Percentiles rank a stretch among this genome's conserved stretches.
phyloP scores from a whole-genome alignment of 2,797 vertebrate species.

The Esox masquinongy region DNA sequence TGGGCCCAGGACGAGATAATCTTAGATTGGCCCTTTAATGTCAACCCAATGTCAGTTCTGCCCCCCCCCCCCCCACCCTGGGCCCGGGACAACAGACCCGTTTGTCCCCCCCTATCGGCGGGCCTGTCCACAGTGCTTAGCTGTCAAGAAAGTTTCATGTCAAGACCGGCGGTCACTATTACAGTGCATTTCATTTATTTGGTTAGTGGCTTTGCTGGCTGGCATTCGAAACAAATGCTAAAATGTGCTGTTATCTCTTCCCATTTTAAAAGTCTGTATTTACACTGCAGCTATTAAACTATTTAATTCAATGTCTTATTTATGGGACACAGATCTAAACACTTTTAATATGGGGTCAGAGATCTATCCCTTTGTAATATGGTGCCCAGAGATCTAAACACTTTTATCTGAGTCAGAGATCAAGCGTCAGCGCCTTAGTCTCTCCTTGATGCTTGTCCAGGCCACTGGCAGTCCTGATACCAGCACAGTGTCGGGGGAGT shows the following conservation, averaged over 20 bases:
- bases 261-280: conserved; percentile 17
- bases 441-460: not conserved
- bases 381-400: not conserved
- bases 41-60: too few relatives aligned
- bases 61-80: too few relatives aligned
- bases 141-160: too few relatives aligned
- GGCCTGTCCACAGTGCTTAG: too few relatives aligned
- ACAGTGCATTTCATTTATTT: too few relatives aligned
- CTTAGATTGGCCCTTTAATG: too few relatives aligned
- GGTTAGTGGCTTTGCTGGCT: not conserved
- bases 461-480: not conserved
- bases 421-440: not conserved
- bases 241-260: conserved; percentile 16
- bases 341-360: not conserved
- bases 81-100: too few relatives aligned
- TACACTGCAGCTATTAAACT: conserved; percentile 3
- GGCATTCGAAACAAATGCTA: conserved; percentile 23
- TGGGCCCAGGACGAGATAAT: too few relatives aligned
- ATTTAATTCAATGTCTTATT: conserved; percentile 6
- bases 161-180: too few relatives aligned
- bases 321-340: not conserved
- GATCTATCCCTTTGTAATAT: not conserved
- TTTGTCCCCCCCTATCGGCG: too few relatives aligned
- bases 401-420: not conserved
- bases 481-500: not conserved